Base-by-base conservation (phyloP, 2,113 vertebrate genomes). In the Asarcornis scutulata region DNA sequence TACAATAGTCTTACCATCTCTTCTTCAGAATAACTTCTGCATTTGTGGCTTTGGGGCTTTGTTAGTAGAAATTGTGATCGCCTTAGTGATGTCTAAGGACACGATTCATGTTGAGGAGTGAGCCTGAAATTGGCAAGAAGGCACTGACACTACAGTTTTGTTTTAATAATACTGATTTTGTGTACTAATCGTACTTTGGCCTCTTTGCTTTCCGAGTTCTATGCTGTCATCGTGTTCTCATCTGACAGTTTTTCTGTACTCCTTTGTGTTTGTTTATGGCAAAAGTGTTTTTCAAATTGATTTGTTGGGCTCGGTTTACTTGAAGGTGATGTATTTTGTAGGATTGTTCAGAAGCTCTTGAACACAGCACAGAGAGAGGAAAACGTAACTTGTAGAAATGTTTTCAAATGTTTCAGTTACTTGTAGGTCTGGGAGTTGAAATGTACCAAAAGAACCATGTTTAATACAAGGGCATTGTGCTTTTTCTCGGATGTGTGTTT, bases 141-240 rank as follows among this genome's bases (percentile, higher is more conserved):
- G 26, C 0, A 1, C 9, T 83, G 31, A 55, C 0, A 11, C 9
- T 52, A n/a, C 29, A 34, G 4, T 66, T 64, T 53, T 4, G 60
- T 92, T 76, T 77, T 55, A n/a, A 18, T 63, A 22, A 20, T 52
- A 7, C 34, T 90, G 76, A 1, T 72, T 67, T 34, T 60, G 8
- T 23, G 9, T 73, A 11, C 6, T 73, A 48, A 48, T 38, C 32
- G 8, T 62, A 94, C 5, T 66, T 10, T 76, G 74, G 60, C 3
- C 2, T 44, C 25, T 77, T 15, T 73, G 20, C 13, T 52, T 74
- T 89, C 75, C 67, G 1, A 81, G 23, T 77, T 89, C 27, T 84
- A 11, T 79, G 69, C 20, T 85, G 22, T 55, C 9, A 0, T 52
- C 29, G 11, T 71, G 0, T 3, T 62, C 25, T 46, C 1, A 1